phyloP scores from a whole-genome alignment of 2,797 vertebrate species.

The Zalophus californianus region DNA sequence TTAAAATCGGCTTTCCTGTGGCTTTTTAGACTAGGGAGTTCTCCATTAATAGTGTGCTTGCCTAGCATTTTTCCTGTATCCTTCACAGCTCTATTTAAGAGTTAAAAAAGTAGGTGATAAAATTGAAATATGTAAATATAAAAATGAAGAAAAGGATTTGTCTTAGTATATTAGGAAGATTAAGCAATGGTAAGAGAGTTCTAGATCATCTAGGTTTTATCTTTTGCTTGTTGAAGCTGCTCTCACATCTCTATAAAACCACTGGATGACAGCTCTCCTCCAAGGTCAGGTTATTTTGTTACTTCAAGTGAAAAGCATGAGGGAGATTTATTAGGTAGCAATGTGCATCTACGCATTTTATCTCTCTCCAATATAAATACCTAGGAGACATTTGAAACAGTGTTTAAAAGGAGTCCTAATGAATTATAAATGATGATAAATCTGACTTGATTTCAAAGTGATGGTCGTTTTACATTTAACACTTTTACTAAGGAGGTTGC shows the following conservation, averaged over 20 bases:
- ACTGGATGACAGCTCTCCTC: conserved; percentile 83
- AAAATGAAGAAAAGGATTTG: conserved; percentile 90
- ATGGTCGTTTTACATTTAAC: conserved; percentile 67
- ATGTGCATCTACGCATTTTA: conserved; percentile 76
- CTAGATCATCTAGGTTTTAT: conserved; percentile 86
- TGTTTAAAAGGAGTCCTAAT: conserved; percentile 81
- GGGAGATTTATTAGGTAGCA: conserved; percentile 85
- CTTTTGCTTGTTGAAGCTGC: conserved; percentile 83
- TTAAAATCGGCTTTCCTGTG: conserved; percentile 79
- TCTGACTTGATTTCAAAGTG: conserved; percentile 78
- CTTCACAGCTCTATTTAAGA: conserved; percentile 78
- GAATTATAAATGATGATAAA: conserved; percentile 86
- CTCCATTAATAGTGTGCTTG: conserved; percentile 67
- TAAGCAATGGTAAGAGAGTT: conserved; percentile 85
- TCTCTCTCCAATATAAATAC: conserved; percentile 82
- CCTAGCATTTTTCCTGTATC: conserved; percentile 79
- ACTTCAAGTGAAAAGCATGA: conserved; percentile 76
- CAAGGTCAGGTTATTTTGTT: conserved; percentile 86
- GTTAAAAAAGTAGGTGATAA: conserved; percentile 85
- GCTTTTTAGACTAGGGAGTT: conserved; percentile 64
- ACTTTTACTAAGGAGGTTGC: background rate
- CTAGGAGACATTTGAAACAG: conserved; percentile 77
- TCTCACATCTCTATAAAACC: conserved; percentile 85
- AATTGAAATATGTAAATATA: conserved; percentile 89
- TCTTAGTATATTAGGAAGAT: conserved; percentile 87